These are phyloP conservation scores for Tetranychus urticae DNA, from an alignment of 1,140 invertebrate species.

Conservation along the genomic window DNA sequence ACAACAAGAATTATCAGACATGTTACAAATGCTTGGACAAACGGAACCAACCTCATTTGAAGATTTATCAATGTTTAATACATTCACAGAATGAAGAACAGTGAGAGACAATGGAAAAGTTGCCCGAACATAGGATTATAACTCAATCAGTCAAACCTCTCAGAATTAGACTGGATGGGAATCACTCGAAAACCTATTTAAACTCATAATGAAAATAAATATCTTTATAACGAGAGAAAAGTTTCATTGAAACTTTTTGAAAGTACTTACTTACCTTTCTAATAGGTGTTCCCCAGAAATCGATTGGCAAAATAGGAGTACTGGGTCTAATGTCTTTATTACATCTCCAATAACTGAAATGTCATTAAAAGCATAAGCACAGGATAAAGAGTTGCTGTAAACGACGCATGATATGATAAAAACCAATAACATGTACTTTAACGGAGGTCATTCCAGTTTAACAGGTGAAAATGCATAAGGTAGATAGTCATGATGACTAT, in stretches of 20 bases:
- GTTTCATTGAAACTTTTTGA: constrained; percentile 45
- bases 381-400: constrained; percentile 64
- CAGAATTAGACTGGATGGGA: too few relatives aligned
- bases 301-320: constrained; percentile 45
- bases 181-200: too few relatives aligned
- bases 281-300: constrained; percentile 89
- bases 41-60: constrained; percentile 44
- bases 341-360: constrained; percentile 77
- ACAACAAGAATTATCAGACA: constrained; percentile 59
- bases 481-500: too few relatives aligned
- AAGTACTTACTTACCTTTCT: constrained; percentile 48
- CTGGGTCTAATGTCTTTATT: constrained; percentile 57
- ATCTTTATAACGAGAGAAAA: constrained; percentile 39
- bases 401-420: not conserved
- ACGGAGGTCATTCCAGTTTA: not conserved
- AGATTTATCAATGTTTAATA: constrained; percentile 79
- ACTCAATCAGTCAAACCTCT: too few relatives aligned
- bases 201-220: too few relatives aligned
- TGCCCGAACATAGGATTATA: too few relatives aligned
- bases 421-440: not conserved
- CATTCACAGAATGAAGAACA: constrained; percentile 46
- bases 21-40: constrained; percentile 75
- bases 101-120: too few relatives aligned
- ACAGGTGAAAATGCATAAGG: not conserved
- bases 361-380: constrained; percentile 80